Base-by-base conservation (phyloP, 1,140 invertebrate genomes). In the Alviniconcha marisindica region DNA sequence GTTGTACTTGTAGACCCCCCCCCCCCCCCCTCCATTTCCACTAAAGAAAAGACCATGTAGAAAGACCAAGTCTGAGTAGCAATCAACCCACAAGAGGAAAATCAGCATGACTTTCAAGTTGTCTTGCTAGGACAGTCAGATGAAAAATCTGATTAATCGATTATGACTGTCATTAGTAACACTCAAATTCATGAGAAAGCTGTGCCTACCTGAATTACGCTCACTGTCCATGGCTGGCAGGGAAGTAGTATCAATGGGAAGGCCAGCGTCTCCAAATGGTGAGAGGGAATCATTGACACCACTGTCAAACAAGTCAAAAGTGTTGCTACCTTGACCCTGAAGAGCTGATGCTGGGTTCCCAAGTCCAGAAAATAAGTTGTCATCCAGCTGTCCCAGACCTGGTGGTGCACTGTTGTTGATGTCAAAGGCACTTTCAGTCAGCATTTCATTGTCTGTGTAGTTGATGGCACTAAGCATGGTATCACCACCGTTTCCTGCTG, bases 241-340 rank as follows among this genome's bases (percentile, higher is more conserved):
- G n/a, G 78, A 74, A 81, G 85, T 33, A 81, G 76, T 44, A 14
- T 86, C 83, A 31, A 73, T 95, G 91, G 95, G 94, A 92, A 96
- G 95, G 83, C 95, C 94, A 84, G 95, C 94, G 86, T 95, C 95
- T 38, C 74, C 80, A 77, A 82, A 87, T 36, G 86, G 86, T 69
- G 86, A 87, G 2, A 87, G 95, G 81, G 96, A 96, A 33, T 93
- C 96, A 89, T 95, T 95, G 71, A 95, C 95, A 83, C 90, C 88
- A 83, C 94, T 94, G 93, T 96, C 96, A 91, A 96, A 96, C 88
- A 96, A 92, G 90, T 96, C 95, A 92, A 96, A 95, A n/a, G 88
- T 76, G 28, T 88, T 88, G 56, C 90, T 82, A 24, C 87, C 83
- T 5, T 86, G 84, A 66, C 88, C 89, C 56, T 90, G 87, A 36